Base-by-base conservation (phyloP, 2,888 invertebrate genomes). In the Catocala fraxini region DNA sequence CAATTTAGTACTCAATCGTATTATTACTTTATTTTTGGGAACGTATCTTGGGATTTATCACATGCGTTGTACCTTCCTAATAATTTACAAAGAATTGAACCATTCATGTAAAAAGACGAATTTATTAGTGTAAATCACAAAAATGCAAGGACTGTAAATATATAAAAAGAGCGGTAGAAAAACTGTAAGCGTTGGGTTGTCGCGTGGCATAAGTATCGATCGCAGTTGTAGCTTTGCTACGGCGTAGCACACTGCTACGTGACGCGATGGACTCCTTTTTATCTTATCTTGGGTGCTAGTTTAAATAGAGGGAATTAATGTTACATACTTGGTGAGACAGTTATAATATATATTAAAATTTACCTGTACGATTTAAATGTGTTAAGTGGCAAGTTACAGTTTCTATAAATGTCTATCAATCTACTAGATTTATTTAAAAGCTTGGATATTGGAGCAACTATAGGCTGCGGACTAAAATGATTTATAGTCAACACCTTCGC, bases 161-260 rank as follows among this genome's bases (percentile, higher is more conserved):
- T 70, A 71, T 70, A 70, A 67, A 66, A 68, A 75, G 71, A 68
- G 80, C 72, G 74, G 79, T 81, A 79, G 83, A 89, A 89, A 90
- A 89, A 83, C 82, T 82, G 84, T 86, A 87, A 89, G 86, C 88
- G 82, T 78, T 83, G 83, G 80, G 84, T 84, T 93, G 93, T 93
- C 92, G 92, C 91, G 90, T 85, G 83, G 87, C 80, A 75, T 78
- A 79, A 75, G 82, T 92, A 93, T 93, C 88, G 93, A 93, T 93
- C 93, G 92, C 86, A 85, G 87, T 77, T 77, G 87, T 80, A 81
- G 83, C 88, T 46, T 6, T 46, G 46, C 46, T 89, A 89, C 89
- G 87, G 66, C 89, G 87, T 86, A 85, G 89, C 82, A 55, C 57
- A 62, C 60, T 69, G 81, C 87, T 88, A 87, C 89, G 86, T 71